Evolutionary conservation across 1,140 invertebrate species (phyloP), one percentile per base, ranked within the genome.

Genomic region (Apocrypta bakeri): DNA sequence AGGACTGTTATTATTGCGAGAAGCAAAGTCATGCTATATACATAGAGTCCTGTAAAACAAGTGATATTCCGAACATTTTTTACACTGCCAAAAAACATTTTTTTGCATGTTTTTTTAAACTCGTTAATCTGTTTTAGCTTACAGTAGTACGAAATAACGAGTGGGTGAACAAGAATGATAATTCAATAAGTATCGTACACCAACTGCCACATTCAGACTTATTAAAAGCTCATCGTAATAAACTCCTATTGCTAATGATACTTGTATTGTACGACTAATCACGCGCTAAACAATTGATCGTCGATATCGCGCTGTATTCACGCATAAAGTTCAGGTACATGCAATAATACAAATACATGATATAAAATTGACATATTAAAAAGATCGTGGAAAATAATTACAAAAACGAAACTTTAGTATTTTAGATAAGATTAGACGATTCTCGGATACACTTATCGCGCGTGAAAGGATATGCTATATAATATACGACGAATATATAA

Each of bases 271-370:
- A 24, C 21, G 4, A 48, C 42, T 12, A 27, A 61, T 17, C 7
- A 24, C 24, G 75, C 33, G 61, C 61, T 29, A 77, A 77, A 77
- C 75, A 77, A 77, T 66, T 68, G 64, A 17, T 14, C n/a, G n/a
- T n/a, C 37, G 29, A 24, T 37, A 42, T 37, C 24, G 17, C 9
- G 33, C 33, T 11, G 1, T 9, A 24, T 29, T n/a, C 24, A 33
- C 61, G 31, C 63, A 33, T 40, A 66, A 66, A 68, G 75, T 40
- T n/a, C 17, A 69, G n/a, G 66, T 37, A n/a, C n/a, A n/a, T n/a
- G 68, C 8, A 48, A 71, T 72, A 72, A 72, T 79, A 42, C 68
- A 72, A 72, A 72, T 79, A 72, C 68, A 72, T 72, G 61, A 79
- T 72, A 29, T 72, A 17, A 24, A 29, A 17, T 4, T 6, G 48